Conservation (phyloP, 2,888 invertebrate genomes). For the Caenorhabditis wallacei region DNA sequence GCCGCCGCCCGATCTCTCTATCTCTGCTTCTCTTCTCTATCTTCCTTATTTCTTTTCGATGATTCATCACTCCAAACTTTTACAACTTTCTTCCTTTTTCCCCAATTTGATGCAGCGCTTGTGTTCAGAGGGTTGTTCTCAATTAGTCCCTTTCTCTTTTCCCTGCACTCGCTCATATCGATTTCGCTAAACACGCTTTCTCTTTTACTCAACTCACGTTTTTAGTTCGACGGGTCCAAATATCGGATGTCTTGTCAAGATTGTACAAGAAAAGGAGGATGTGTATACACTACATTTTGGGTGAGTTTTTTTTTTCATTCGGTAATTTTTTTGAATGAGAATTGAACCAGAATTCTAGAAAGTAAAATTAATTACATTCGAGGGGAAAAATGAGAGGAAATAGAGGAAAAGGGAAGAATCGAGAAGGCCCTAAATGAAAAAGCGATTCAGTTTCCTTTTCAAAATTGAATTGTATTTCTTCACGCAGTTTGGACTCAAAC, state of each 20-base stretch:
- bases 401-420: conserved; percentile 27
- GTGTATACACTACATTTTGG: conserved; percentile 64
- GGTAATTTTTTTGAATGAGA: background rate
- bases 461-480: conserved; percentile 52
- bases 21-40: conserved; percentile 26
- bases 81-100: conserved; percentile 47
- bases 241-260: conserved; percentile 61
- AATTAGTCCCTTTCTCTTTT: conserved; percentile 26
- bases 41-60: conserved; percentile 26
- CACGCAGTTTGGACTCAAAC: conserved; percentile 31
- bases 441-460: conserved; percentile 40
- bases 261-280: conserved; percentile 67
- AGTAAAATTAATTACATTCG: background rate
- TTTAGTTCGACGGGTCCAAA: conserved; percentile 21
- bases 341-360: background rate
- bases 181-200: background rate
- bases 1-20: conserved; percentile 32
- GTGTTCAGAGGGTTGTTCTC: conserved; percentile 30
- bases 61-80: conserved; percentile 62
- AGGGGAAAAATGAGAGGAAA: conserved; percentile 33
- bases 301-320: conserved; percentile 47
- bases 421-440: conserved; percentile 44
- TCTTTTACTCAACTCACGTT: conserved; percentile 2
- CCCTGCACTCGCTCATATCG: background rate
- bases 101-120: conserved; percentile 8